These are phyloP conservation scores for Pangasius djambal DNA, from an alignment of 2,797 vertebrate species.

Conservation along the genomic window DNA sequence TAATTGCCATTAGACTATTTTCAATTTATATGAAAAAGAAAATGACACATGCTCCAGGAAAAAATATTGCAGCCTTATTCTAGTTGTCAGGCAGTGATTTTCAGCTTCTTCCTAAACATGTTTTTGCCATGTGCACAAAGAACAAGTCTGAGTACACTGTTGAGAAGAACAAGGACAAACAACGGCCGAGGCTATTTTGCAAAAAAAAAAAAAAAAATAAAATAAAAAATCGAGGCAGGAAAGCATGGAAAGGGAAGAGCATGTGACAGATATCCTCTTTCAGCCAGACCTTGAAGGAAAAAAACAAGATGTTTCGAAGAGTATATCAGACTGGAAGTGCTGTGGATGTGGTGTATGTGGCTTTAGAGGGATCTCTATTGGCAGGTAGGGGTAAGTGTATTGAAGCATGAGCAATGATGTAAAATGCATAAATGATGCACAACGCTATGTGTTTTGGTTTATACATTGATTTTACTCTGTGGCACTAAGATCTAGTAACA, in stretches of 20 bases:
- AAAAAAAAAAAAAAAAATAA: not conserved
- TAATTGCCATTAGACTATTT: constrained; percentile 29
- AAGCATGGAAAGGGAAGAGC: not conserved
- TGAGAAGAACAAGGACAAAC: not conserved
- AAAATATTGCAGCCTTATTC: not conserved
- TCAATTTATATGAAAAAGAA: constrained; percentile 21
- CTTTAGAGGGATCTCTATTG: not conserved
- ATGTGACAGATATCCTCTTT: constrained; percentile 7
- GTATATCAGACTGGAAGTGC: not conserved
- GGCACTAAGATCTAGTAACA: not conserved
- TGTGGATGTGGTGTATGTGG: not conserved
- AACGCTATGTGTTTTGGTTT: not conserved
- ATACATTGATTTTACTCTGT: not conserved
- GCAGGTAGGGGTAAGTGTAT: not conserved
- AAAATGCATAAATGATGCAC: not conserved
- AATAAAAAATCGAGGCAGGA: not conserved
- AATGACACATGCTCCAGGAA: not conserved
- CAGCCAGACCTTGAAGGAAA: not conserved
- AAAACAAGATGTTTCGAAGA: not conserved
- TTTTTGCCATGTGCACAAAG: not conserved
- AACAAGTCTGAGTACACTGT: not conserved
- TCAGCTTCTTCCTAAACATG: constrained; percentile 17
- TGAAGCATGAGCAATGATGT: not conserved
- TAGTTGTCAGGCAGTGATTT: not conserved
- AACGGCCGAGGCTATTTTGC: not conserved